Evolutionary conservation across 2,888 invertebrate species (phyloP).

Genomic region (Formica aserva): DNA sequence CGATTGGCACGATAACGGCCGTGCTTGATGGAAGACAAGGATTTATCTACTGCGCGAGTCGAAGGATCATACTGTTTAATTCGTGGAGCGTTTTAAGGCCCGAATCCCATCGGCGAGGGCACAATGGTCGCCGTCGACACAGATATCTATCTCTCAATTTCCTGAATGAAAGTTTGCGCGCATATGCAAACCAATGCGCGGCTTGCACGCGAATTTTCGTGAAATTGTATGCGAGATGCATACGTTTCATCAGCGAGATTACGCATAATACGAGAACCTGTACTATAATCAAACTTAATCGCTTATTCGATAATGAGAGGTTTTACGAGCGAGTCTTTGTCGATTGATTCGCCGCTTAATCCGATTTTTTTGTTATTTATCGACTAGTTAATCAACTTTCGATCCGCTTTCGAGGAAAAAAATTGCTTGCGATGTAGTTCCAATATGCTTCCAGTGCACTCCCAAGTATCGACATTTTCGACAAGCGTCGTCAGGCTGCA

Average conservation of each 20-base stretch:
- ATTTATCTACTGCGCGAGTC: constrained; percentile 68
- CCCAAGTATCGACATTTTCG: constrained; percentile 37
- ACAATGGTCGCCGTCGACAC: constrained; percentile 74
- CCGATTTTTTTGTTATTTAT: not conserved
- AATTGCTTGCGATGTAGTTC: constrained; percentile 26
- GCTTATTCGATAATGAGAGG: constrained; percentile 6
- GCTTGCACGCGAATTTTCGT: constrained; percentile 48
- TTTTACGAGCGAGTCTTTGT: not conserved
- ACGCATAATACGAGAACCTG: constrained; percentile 40
- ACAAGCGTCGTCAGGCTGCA: constrained; percentile 12
- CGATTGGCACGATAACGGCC: constrained; percentile 69
- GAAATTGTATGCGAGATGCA: constrained; percentile 32
- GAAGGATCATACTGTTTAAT: constrained; percentile 73
- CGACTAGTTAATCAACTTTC: constrained; percentile 21
- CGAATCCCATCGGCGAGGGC: constrained; percentile 70
- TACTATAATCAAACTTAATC: constrained; percentile 1
- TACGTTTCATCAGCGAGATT: constrained; percentile 34
- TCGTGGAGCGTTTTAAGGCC: constrained; percentile 73
- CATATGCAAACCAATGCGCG: constrained; percentile 61
- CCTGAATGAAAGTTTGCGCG: constrained; percentile 74
- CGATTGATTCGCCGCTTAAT: not conserved
- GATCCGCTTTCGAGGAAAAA: constrained; percentile 6
- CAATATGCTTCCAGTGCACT: not conserved
- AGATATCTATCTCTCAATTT: constrained; percentile 77
- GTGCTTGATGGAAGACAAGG: constrained; percentile 61